Evolutionary conservation across 2,888 invertebrate species (phyloP).

Genomic region (Gymnocheta viridis): DNA sequence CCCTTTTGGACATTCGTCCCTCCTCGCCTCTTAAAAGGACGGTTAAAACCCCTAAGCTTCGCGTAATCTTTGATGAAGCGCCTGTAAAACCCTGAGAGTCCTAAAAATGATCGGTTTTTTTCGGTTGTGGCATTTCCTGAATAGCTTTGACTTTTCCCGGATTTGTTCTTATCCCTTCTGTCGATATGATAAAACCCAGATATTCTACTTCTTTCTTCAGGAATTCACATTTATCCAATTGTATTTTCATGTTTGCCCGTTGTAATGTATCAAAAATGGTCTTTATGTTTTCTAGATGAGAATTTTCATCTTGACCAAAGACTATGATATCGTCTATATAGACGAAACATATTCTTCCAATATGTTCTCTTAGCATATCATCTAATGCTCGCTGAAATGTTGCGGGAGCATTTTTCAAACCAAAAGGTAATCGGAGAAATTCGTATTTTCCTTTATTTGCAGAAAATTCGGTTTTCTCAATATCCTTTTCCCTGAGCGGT

Average conservation of each 20-base stretch:
- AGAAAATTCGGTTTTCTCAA: no score
- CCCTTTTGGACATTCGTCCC: conserved; percentile 13
- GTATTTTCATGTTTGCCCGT: no score
- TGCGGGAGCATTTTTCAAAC: neutral
- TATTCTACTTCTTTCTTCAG: neutral
- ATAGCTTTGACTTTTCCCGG: neutral
- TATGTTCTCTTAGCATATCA: neutral
- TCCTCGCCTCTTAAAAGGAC: conserved; percentile 1
- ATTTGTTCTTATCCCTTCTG: neutral
- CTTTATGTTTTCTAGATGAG: neutral
- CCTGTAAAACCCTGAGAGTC: no score
- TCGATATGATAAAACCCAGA: neutral
- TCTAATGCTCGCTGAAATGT: neutral
- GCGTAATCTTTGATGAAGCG: no score
- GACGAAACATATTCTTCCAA: neutral
- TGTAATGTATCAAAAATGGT: neutral
- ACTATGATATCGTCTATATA: conserved; percentile 4
- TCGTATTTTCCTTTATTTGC: no score
- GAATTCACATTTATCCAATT: no score
- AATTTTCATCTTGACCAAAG: neutral
- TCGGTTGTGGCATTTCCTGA: neutral
- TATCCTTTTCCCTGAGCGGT: no score
- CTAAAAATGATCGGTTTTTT: neutral
- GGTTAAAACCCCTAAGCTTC: no score
- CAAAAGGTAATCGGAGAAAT: no score